Base-by-base conservation (phyloP, 2,888 invertebrate genomes). In the Ariolimax columbianus region DNA sequence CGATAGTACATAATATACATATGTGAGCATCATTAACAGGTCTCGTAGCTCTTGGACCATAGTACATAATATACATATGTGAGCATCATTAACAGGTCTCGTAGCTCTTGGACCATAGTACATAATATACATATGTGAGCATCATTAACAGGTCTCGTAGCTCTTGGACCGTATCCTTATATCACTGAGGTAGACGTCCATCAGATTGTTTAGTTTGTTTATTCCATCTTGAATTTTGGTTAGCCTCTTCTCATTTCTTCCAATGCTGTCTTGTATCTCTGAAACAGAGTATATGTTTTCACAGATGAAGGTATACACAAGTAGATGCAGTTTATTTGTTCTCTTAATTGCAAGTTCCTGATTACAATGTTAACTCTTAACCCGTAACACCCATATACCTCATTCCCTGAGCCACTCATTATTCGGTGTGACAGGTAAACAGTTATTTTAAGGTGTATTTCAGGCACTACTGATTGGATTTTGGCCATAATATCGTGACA, bases 261-360 rank as follows among this genome's bases (percentile, higher is more conserved):
- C 95, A 92, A 96, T 96, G 77, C 96, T 95, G 87, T 95, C 95
- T 91, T 97, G 96, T 96, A 97, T 95, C 88, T 94, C 95, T 94
- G 91, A 47, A 90, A 90, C 26, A n/a, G 23, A n/a, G n/a, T n/a
- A n/a, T n/a, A n/a, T n/a, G n/a, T n/a, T n/a, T n/a, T n/a, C n/a
- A n/a, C n/a, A n/a, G n/a, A n/a, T n/a, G n/a, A n/a, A n/a, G n/a
- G n/a, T n/a, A n/a, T n/a, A n/a, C n/a, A n/a, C 9, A 14, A 47
- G 47, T 7, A 47, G 47, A 14, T 47, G 9, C 7, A 47, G 47
- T 11, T 47, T 47, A 14, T 14, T 11, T 47, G 47, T 14, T 47
- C 7, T 47, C 47, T 47, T 47, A 47, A n/a, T n/a, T n/a, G n/a
- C n/a, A n/a, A n/a, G n/a, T n/a, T n/a, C n/a, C n/a, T n/a, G n/a